Evolutionary conservation across 2,888 invertebrate species (phyloP).

Genomic region (Chouioia cunea): DNA sequence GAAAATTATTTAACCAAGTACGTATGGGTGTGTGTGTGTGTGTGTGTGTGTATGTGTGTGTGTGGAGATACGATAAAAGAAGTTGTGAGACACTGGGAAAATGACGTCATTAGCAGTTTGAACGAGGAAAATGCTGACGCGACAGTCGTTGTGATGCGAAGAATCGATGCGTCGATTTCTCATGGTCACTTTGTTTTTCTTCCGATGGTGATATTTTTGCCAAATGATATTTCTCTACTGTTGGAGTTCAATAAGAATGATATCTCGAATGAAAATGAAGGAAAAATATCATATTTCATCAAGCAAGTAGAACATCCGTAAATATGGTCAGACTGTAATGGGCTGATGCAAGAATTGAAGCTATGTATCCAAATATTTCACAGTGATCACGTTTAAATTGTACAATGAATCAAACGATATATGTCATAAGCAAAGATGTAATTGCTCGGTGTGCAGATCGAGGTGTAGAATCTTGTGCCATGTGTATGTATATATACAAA

Average conservation of each 20-base stretch:
- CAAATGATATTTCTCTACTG: too few species aligned
- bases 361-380: too few species aligned
- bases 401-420: background rate
- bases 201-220: background rate
- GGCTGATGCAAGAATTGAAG: too few species aligned
- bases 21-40: too few species aligned
- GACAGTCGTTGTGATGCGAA: background rate
- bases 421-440: slow-evolving; percentile 58
- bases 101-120: slow-evolving; percentile 13
- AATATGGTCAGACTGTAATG: too few species aligned
- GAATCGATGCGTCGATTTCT: background rate
- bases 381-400: background rate
- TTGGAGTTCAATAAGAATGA: too few species aligned
- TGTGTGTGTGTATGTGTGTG: too few species aligned
- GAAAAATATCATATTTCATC: too few species aligned
- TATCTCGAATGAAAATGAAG: too few species aligned
- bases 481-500: background rate
- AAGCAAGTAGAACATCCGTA: too few species aligned
- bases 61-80: too few species aligned
- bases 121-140: slow-evolving; percentile 18
- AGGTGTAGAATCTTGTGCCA: background rate
- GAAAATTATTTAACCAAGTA: too few species aligned
- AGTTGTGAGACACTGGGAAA: background rate
- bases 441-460: slow-evolving; percentile 48
- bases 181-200: slow-evolving; percentile 47